Conservation (phyloP, 2,888 invertebrate species). For the Leptarthrus brevirostris region DNA sequence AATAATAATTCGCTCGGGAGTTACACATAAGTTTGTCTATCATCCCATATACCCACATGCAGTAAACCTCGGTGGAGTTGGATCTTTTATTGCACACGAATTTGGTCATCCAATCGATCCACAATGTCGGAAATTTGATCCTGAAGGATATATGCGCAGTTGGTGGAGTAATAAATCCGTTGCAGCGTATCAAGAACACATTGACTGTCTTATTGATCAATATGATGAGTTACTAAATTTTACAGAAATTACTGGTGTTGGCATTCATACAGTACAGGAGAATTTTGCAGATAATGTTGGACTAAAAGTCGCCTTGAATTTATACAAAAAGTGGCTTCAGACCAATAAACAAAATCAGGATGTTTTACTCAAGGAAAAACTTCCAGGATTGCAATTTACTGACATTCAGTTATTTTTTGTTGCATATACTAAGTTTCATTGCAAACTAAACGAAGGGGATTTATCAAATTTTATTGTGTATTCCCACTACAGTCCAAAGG, state of each 20-base stretch:
- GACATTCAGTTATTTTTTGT: slow-evolving; percentile 33
- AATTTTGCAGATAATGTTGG: slow-evolving; percentile 46
- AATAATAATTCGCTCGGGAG: slow-evolving; percentile 19
- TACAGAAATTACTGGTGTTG: background rate
- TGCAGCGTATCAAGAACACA: background rate
- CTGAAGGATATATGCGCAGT: background rate
- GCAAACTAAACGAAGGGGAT: slow-evolving; percentile 16
- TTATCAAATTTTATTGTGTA: slow-evolving; percentile 5
- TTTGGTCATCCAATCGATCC: slow-evolving; percentile 44
- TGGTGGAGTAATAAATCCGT: slow-evolving; percentile 19
- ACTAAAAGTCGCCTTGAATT: slow-evolving; percentile 8
- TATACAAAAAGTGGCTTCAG: slow-evolving; percentile 9
- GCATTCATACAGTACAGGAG: slow-evolving; percentile 29
- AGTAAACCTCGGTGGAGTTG: slow-evolving; percentile 25
- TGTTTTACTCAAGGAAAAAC: background rate
- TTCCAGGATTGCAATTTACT: slow-evolving; percentile 9
- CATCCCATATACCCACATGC: slow-evolving; percentile 25
- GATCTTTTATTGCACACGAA: slow-evolving; percentile 48
- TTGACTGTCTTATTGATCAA: slow-evolving; percentile 27
- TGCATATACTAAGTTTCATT: slow-evolving; percentile 32
- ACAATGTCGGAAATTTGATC: slow-evolving; percentile 7
- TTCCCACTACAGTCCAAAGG: slow-evolving; percentile 17
- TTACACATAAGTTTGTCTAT: slow-evolving; percentile 12
- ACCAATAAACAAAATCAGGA: background rate
- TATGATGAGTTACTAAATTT: slow-evolving; percentile 15